A percentile compares a stretch with the other conserved stretches of the same genome.
Evolutionary conservation across 2,888 invertebrate genomes (phyloP).

Genomic region (Chrysodeixis includens): DNA sequence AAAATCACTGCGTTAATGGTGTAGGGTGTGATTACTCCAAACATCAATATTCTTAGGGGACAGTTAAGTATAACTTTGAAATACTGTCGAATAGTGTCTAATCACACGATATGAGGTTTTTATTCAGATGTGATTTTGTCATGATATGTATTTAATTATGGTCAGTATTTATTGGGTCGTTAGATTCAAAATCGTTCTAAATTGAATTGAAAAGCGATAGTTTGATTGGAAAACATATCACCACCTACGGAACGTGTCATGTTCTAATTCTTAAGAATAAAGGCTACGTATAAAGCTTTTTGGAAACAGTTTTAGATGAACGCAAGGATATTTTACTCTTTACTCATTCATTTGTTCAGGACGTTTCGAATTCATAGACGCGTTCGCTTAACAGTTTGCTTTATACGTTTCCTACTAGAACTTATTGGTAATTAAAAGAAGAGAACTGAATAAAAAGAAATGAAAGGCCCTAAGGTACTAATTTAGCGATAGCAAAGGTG

Average conservation of each 20-base stretch:
- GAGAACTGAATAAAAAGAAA: too few relatives aligned
- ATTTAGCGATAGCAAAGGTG: constrained; percentile 42
- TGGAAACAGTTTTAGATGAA: not conserved
- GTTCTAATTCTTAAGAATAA: not conserved
- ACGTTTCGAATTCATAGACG: too few relatives aligned
- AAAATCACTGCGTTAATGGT: constrained; percentile 59
- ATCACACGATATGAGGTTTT: constrained; percentile 28
- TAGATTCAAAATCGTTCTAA: not conserved
- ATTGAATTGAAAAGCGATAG: not conserved
- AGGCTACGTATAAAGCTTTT: not conserved
- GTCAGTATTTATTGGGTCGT: not conserved
- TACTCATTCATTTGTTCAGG: too few relatives aligned
- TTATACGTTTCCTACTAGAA: too few relatives aligned
- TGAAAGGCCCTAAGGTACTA: constrained; percentile 12
- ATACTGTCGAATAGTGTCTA: constrained; percentile 15
- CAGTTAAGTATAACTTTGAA: constrained; percentile 29
- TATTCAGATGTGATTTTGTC: constrained; percentile 1
- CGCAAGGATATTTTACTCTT: too few relatives aligned
- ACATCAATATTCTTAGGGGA: constrained; percentile 40
- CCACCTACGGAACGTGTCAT: not conserved
- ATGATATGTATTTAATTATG: constrained; percentile 6
- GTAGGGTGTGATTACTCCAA: constrained; percentile 54
- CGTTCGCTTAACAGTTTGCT: too few relatives aligned
- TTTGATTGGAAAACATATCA: not conserved
- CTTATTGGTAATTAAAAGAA: too few relatives aligned